Base-by-base conservation (phyloP, 2,888 invertebrate genomes). In the Euzophera pinguis region DNA sequence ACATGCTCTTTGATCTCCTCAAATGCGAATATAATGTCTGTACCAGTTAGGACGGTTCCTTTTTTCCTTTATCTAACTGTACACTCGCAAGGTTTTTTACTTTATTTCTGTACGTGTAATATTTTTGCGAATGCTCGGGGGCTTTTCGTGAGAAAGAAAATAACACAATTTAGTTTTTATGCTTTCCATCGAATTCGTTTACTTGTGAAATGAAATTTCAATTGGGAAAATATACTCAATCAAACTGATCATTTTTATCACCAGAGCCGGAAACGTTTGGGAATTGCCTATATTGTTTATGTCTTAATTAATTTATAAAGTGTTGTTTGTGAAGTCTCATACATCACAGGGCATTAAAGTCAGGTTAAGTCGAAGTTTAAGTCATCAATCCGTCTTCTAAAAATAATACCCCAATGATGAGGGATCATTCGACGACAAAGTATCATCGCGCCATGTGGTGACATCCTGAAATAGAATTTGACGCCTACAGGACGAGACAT, bases 11-110 rank as follows among this genome's bases (percentile, higher is more conserved):
- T 90, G 90, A 90, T 90, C 90, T 88, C 73, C 77, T 71, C 84
- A 86, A 86, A 89, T 84, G 86, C 79, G 87, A 88, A 88, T 84
- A 85, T 86, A 87, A 87, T 88, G 83, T 87, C 76, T 77, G 73
- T 79, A 82, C 81, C 81, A 73, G 84, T 85, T 86, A 84, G 76
- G 79, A 75, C 71, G 72, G 74, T 75, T 76, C 71, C 73, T 69
- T 81, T 78, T 75, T 66, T 62, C 74, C 73, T 78, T 81, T 83
- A 83, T 83, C 80, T 73, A 63, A 65, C 61, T 67, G 64, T 65
- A 74, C 73, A 73, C 75, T 71, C 64, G 58, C 68, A 66, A 67
- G 67, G 79, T 78, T 77, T 77, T 69, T 65, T 10, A 32, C 65
- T 64, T 63, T 63, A 61, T 62, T 58, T 62, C 43, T 61, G 60